Evolutionary conservation across 2,888 invertebrate species (phyloP).

Genomic region (Laspeyria flexula): DNA sequence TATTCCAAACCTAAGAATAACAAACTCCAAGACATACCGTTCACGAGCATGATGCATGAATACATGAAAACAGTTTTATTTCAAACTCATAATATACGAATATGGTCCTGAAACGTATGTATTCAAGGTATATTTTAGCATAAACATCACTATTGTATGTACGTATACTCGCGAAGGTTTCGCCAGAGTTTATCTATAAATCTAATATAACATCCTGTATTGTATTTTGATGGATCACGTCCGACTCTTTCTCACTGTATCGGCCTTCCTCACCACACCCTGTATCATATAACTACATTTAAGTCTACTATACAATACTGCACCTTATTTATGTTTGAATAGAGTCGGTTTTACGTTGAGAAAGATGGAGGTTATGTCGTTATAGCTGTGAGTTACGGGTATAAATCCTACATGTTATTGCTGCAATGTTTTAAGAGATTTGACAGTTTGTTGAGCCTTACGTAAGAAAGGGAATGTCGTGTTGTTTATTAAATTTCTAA

Average conservation of each 20-base stretch:
- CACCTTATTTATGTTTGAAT: neutral
- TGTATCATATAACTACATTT: slow-evolving; percentile 1
- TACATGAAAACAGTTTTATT: too few relatives aligned
- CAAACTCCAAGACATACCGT: too few relatives aligned
- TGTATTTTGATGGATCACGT: slow-evolving; percentile 41
- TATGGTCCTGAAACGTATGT: neutral
- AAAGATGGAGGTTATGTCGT: slow-evolving; percentile 1
- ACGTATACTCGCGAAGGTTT: neutral
- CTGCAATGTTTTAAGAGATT: slow-evolving; percentile 27
- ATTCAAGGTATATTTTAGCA: neutral
- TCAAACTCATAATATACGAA: neutral
- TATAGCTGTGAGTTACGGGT: slow-evolving; percentile 2
- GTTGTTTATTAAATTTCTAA: slow-evolving; percentile 4
- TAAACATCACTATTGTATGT: neutral
- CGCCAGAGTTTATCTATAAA: slow-evolving; percentile 23
- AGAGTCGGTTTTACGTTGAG: neutral
- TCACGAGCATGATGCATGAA: too few relatives aligned
- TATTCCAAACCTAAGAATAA: too few relatives aligned
- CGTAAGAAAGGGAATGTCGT: neutral
- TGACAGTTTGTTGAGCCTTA: slow-evolving; percentile 3
- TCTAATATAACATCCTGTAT: slow-evolving; percentile 30
- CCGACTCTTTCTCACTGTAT: slow-evolving; percentile 22
- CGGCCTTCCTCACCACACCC: neutral
- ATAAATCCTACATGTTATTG: slow-evolving; percentile 27
- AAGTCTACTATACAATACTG: neutral